A percentile compares a stretch with the other conserved stretches of the same genome.
Evolutionary conservation across 2,113 vertebrate species (phyloP).

Genomic region (Sphyrna mokarran): DNA sequence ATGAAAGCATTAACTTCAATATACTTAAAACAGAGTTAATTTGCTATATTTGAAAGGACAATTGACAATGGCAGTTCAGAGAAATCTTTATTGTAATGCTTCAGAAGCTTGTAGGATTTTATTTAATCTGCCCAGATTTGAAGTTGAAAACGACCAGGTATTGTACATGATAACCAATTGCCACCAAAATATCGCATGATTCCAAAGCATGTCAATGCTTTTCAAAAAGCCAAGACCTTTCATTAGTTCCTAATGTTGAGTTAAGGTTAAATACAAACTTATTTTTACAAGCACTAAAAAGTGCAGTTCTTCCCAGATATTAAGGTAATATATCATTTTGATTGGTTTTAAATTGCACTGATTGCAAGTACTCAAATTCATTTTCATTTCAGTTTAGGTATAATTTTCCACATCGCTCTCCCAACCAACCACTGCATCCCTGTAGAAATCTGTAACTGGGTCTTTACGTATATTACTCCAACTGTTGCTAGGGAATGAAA

Average conservation of each 20-base stretch:
- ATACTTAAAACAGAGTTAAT: not conserved
- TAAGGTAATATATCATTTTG: too few species aligned
- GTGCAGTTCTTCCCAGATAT: not conserved
- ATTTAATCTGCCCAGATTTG: not conserved
- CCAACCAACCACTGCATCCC: too few species aligned
- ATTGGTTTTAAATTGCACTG: too few species aligned
- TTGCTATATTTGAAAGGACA: not conserved
- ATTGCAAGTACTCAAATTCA: too few species aligned
- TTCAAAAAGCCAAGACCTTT: not conserved
- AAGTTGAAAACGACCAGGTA: not conserved
- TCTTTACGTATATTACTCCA: too few species aligned
- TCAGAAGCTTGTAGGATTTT: not conserved
- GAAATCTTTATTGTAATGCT: not conserved
- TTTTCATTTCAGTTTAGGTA: too few species aligned
- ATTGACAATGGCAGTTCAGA: not conserved
- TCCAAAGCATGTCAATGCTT: not conserved
- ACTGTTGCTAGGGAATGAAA: too few species aligned
- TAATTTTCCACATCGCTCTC: too few species aligned
- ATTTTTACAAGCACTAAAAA: not conserved
- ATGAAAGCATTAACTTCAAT: not conserved
- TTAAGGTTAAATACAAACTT: too few species aligned
- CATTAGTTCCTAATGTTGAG: too few species aligned
- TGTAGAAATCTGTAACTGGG: too few species aligned
- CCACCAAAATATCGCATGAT: not conserved
- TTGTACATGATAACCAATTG: not conserved